Conservation (phyloP, 2,113 vertebrate species). For the Nibea albiflora region DNA sequence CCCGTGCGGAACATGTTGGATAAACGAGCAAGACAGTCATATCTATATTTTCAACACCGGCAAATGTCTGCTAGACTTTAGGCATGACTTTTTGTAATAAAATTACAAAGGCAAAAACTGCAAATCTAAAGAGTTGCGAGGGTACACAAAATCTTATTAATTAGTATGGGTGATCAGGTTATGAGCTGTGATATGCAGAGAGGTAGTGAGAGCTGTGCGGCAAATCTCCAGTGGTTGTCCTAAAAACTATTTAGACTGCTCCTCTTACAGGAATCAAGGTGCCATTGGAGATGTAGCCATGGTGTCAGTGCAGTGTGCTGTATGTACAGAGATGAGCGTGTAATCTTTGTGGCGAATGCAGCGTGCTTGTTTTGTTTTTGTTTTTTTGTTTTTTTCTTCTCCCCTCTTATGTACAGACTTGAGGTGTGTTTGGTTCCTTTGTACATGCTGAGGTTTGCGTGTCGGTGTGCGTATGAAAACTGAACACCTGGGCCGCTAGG, state of each 20-base stretch:
- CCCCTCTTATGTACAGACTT: conserved; percentile 75
- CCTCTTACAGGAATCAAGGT: conserved; percentile 31
- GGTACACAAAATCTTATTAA: conserved; percentile 68
- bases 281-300: conserved; percentile 53
- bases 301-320: conserved; percentile 75
- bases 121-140: conserved; percentile 71
- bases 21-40: conserved; percentile 64
- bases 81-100: conserved; percentile 82
- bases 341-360: conserved; percentile 75
- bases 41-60: conserved; percentile 82
- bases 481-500: conserved; percentile 71
- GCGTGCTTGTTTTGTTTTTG: conserved; percentile 67
- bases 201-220: conserved; percentile 63
- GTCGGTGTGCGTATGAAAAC: conserved; percentile 75
- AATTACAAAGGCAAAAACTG: conserved; percentile 78
- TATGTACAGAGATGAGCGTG: conserved; percentile 80
- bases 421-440: conserved; percentile 79
- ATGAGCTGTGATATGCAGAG: conserved; percentile 71
- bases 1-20: conserved; percentile 48
- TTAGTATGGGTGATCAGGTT: conserved; percentile 74
- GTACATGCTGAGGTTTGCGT: conserved; percentile 90
- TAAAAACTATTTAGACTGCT: conserved; percentile 53
- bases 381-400: background rate
- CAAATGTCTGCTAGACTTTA: conserved; percentile 80
- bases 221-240: conserved; percentile 50